phyloP scores from a whole-genome alignment of 2,797 vertebrate genomes.

The Pantherophis vulpinus region DNA sequence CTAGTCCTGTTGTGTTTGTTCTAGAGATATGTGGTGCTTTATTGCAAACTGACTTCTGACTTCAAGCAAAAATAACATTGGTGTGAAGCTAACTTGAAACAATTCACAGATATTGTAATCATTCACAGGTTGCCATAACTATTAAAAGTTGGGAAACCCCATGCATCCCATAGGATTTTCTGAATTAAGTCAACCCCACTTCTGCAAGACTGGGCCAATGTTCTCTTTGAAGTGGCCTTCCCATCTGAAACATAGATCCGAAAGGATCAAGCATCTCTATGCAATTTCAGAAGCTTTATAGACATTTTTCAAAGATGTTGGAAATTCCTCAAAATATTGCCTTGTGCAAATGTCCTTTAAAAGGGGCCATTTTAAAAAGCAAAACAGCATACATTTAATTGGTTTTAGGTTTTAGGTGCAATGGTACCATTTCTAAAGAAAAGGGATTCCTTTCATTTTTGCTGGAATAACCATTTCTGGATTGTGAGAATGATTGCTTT shows the following conservation, averaged over 20 bases:
- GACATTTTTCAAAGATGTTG: neutral
- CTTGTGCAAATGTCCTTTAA: neutral
- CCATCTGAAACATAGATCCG: neutral
- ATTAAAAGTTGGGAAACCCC: neutral
- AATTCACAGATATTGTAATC: no score
- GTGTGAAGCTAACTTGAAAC: neutral
- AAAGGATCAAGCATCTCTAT: neutral
- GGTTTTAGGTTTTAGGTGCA: neutral
- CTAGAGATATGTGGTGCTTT: neutral
- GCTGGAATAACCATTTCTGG: neutral
- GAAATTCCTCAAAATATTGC: neutral
- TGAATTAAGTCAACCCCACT: neutral
- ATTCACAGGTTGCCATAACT: neutral
- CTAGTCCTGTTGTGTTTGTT: neutral
- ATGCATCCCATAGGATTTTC: neutral
- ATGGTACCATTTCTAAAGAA: neutral
- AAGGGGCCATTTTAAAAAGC: neutral
- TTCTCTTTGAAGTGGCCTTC: no score
- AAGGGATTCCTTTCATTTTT: neutral
- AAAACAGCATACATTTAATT: neutral
- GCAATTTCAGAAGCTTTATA: neutral
- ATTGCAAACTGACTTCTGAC: neutral
- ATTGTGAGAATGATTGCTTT: no score
- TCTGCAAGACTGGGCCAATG: neutral
- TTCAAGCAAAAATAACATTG: neutral